phyloP scores from a whole-genome alignment of 2,888 invertebrate genomes.

The Callimorpha dominula region DNA sequence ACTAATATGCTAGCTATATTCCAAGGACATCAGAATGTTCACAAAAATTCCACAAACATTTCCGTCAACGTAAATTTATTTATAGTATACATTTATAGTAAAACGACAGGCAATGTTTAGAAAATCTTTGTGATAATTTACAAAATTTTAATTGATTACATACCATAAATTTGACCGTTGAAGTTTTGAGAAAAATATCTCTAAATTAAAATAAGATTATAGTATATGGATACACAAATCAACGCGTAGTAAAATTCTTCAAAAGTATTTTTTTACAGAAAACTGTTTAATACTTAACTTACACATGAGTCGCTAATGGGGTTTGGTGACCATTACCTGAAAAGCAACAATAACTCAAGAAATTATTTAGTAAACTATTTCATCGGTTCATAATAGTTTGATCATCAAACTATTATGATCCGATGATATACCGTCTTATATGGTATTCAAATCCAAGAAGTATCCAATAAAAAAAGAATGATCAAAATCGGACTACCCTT shows the following conservation, averaged over 20 bases:
- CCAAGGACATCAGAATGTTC: constrained; percentile 31
- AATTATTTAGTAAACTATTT: not conserved
- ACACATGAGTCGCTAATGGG: constrained; percentile 88
- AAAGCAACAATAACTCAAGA: constrained; percentile 31
- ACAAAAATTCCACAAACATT: constrained; percentile 35
- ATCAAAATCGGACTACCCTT: too few species aligned
- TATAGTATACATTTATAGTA: constrained; percentile 43
- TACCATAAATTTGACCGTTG: constrained; percentile 46
- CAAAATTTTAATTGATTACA: constrained; percentile 46
- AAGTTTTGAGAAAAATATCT: constrained; percentile 36
- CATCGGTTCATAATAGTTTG: not conserved
- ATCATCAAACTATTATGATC: too few species aligned
- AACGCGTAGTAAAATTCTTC: constrained; percentile 51
- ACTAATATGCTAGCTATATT: constrained; percentile 46
- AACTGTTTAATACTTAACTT: constrained; percentile 64
- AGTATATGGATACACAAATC: constrained; percentile 37
- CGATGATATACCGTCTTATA: too few species aligned
- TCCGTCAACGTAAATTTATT: constrained; percentile 23
- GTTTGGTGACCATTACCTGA: constrained; percentile 81
- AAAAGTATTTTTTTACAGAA: constrained; percentile 51
- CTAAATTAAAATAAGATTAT: constrained; percentile 40
- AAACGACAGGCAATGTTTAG: constrained; percentile 36
- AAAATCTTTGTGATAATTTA: constrained; percentile 29
- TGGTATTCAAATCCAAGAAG: too few species aligned
- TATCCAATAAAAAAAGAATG: too few species aligned